Base-by-base conservation (phyloP, 2,113 vertebrate genomes). In the Callionymus lyra region DNA sequence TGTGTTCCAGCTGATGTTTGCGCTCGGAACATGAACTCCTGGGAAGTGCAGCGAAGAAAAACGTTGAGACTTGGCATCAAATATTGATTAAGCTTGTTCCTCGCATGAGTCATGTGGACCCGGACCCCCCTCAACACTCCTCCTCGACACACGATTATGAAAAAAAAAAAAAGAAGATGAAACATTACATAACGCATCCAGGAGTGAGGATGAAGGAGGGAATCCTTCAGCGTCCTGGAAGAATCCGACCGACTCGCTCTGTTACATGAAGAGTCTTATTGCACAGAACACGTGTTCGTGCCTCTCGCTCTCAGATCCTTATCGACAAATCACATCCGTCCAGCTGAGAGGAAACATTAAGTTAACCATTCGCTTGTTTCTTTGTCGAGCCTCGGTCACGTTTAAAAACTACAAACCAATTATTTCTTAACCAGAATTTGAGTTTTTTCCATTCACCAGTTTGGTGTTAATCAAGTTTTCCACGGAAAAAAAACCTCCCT, bases 71-170 rank as follows among this genome's bases (percentile, higher is more conserved):
- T 18, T 39, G 15, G 16, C 16, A 53, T 74, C 19, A 47, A 76
- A 76, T 59, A 79, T 65, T 53, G 64, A 79, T 61, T 67, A 63
- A 19, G 38, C 51, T 48, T 58, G 59, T 58, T 63, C 38, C 34
- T 40, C 60, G 61, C 55, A 43, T 47, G 56, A 48, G 40, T 48
- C 34, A 14, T 67, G 35, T 53, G 60, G 48, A 65, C 59, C 51
- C 46, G 54, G 47, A 41, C 41, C 32, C 12, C 50, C 51, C 19
- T 44, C n/a, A n/a, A 47, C 41, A 45, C 31, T 17, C 44, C 33
- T 5, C 17, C 39, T 61, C 49, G 50, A 31, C 39, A 21, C 19
- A 31, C n/a, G n/a, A n/a, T n/a, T n/a, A 47, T 14, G 4, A 32
- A 49, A 16, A 35, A 9, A 16, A 57, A 12, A 27, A 9, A 16